Evolutionary conservation across 2,888 invertebrate genomes (phyloP).

Genomic region (Kuschelorhynchus macadamiae): DNA sequence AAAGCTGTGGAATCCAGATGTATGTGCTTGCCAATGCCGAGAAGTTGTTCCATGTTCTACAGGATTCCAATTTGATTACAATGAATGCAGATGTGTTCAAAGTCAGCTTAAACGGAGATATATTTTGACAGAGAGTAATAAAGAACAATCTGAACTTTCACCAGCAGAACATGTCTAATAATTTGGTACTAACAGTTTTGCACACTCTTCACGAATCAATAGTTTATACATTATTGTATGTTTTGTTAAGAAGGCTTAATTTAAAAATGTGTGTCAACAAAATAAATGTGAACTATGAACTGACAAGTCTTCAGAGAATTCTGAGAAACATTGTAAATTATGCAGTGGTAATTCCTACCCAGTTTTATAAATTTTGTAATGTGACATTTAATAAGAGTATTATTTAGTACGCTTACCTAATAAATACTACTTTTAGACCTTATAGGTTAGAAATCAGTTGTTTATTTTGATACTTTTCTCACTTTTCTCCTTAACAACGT

Average conservation of each 20-base stretch:
- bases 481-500: conserved; percentile 20
- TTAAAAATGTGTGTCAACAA: too few relatives aligned
- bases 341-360: too few relatives aligned
- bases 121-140: conserved; percentile 24
- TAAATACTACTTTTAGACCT: conserved; percentile 6
- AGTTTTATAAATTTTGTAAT: conserved; percentile 11
- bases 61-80: conserved; percentile 74
- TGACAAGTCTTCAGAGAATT: too few relatives aligned
- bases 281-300: too few relatives aligned
- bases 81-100: conserved; percentile 71
- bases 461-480: conserved; percentile 14
- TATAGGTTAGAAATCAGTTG: conserved; percentile 27
- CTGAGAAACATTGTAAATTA: too few relatives aligned
- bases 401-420: conserved; percentile 14
- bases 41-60: conserved; percentile 73
- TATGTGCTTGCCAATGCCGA: conserved; percentile 75
- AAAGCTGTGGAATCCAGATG: conserved; percentile 75
- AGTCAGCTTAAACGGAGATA: conserved; percentile 53
- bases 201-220: too few relatives aligned
- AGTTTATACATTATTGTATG: too few relatives aligned
- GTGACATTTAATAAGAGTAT: conserved; percentile 28
- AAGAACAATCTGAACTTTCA: conserved; percentile 29
- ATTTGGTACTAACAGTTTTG: too few relatives aligned
- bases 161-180: background rate
- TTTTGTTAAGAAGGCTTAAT: too few relatives aligned